A percentile compares a stretch with the other conserved stretches of the same genome.
Conservation (phyloP, 2,797 vertebrate species). For the Crypturellus tataupa region DNA sequence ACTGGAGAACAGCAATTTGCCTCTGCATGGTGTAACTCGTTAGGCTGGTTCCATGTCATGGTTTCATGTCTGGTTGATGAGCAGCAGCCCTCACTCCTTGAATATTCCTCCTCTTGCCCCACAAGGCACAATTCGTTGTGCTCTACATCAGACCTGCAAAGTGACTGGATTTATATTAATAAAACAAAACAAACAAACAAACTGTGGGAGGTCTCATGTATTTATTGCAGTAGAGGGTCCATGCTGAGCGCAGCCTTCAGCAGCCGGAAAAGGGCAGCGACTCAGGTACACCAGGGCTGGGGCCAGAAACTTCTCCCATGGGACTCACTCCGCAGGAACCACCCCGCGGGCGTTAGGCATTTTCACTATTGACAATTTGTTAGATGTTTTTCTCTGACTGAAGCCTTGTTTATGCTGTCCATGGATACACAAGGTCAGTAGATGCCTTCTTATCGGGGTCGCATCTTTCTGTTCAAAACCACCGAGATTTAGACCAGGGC, state of each 20-base stretch:
- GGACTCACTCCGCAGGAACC: accelerated
- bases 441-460: background rate
- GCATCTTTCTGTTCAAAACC: constrained; percentile 4
- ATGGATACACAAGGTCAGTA: background rate
- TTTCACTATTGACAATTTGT: background rate
- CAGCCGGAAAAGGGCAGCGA: background rate
- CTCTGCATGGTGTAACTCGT: background rate
- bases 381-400: background rate
- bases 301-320: background rate
- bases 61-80: background rate
- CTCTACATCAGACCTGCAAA: background rate
- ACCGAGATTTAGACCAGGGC: background rate
- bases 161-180: background rate
- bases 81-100: background rate
- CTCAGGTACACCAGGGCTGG: accelerated
- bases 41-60: background rate
- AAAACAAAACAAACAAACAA: too few species aligned
- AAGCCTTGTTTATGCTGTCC: background rate
- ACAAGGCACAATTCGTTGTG: accelerated
- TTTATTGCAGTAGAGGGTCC: background rate
- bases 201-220: background rate
- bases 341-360: accelerated
- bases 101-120: accelerated
- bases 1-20: background rate
- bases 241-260: background rate